A percentile compares a stretch with the other conserved stretches of the same genome.
Conservation (phyloP, 2,888 invertebrate species). For the Drosophila rubida region DNA sequence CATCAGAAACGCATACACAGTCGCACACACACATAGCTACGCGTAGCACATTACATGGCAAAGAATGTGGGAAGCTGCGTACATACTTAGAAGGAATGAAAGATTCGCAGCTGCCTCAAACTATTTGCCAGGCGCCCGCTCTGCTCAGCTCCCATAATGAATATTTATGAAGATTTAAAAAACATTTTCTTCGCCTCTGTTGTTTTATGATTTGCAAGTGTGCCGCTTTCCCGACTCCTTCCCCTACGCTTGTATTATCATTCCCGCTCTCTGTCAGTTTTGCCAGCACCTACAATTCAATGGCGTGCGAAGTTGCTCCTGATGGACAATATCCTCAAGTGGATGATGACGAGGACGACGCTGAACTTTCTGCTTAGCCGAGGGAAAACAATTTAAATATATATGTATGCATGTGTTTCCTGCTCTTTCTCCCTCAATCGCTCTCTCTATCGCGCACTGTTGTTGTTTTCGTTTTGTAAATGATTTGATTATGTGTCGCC, state of each 20-base stretch:
- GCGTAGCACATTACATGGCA: neutral
- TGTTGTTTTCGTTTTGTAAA: constrained; percentile 71
- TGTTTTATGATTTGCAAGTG: constrained; percentile 84
- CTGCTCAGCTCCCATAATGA: constrained; percentile 72
- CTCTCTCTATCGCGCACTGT: constrained; percentile 4
- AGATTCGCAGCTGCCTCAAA: constrained; percentile 67
- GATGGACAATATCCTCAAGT: constrained; percentile 62
- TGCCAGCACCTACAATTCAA: constrained; percentile 64
- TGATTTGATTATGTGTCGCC: constrained; percentile 76
- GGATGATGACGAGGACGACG: constrained; percentile 26
- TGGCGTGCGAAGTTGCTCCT: constrained; percentile 75
- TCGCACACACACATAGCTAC: neutral
- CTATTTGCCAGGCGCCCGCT: constrained; percentile 70
- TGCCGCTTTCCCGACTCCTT: constrained; percentile 33
- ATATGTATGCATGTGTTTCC: neutral
- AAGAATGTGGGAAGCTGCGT: constrained; percentile 2
- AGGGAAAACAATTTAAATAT: constrained; percentile 48
- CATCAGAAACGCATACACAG: constrained; percentile 15
- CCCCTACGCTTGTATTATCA: neutral
- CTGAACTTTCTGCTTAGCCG: constrained; percentile 36
- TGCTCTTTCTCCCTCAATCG: too few species aligned
- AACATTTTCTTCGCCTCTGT: constrained; percentile 82
- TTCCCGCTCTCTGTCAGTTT: neutral
- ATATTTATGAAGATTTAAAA: constrained; percentile 84
- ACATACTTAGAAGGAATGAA: constrained; percentile 31